phyloP scores from a whole-genome alignment of 2,797 vertebrate genomes.

The Chaunax sp. region DNA sequence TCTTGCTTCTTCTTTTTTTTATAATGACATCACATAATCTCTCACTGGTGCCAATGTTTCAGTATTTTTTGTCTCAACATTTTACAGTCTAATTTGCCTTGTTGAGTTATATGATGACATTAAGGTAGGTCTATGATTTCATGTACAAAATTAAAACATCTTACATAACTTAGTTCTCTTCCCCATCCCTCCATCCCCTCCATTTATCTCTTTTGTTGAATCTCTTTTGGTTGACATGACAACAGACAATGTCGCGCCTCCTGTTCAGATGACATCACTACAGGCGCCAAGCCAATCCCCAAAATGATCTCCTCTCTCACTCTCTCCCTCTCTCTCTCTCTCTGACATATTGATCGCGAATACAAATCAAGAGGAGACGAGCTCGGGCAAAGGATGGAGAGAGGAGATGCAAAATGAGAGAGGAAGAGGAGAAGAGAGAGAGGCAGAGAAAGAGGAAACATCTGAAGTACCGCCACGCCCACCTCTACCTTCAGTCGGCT shows the following conservation, averaged over 20 bases:
- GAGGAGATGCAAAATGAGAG: conserved; percentile 6
- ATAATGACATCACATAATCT: too few species aligned
- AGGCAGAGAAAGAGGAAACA: conserved; percentile 24
- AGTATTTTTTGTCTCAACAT: too few species aligned
- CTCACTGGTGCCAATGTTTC: too few species aligned
- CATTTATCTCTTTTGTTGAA: conserved; percentile 33
- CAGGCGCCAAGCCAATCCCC: conserved; percentile 68
- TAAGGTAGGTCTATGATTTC: conserved; percentile 5
- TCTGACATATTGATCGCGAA: conserved; percentile 69
- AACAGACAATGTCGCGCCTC: conserved; percentile 75
- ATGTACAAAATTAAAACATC: conserved; percentile 8
- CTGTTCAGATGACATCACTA: conserved; percentile 77
- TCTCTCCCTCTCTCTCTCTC: conserved; percentile 20
- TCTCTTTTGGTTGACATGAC: conserved; percentile 79
- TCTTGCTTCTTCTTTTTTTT: too few species aligned
- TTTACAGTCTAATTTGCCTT: too few species aligned
- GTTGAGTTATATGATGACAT: background rate
- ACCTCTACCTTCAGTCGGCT: conserved; percentile 18
- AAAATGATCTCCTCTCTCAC: conserved; percentile 47
- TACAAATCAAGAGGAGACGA: conserved; percentile 67
- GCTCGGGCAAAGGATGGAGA: conserved; percentile 31
- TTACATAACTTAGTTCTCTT: conserved; percentile 12
- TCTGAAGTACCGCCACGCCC: conserved; percentile 36
- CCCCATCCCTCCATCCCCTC: conserved; percentile 10
- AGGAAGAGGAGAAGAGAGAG: background rate